These are phyloP conservation scores for Cryptotermes secundus DNA, from an alignment of 1,140 invertebrate genomes.

Conservation along the genomic window DNA sequence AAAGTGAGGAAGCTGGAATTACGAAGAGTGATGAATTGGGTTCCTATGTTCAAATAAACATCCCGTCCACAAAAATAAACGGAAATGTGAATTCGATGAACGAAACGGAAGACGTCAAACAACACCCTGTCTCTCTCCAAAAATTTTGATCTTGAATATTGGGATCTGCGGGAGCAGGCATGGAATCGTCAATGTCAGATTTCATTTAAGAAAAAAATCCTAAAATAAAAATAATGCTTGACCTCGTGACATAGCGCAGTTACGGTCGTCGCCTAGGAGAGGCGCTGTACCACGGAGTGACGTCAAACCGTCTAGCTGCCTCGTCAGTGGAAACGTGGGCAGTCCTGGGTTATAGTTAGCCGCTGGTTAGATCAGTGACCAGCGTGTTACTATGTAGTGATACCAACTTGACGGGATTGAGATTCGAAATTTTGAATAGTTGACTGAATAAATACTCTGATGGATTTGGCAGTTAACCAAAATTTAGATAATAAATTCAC, in stretches of 20 bases:
- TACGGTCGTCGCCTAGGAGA: neutral
- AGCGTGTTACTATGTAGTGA: neutral
- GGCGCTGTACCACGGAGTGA: neutral
- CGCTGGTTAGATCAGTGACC: neutral
- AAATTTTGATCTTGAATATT: neutral
- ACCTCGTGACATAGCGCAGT: neutral
- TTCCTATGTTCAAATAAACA: neutral
- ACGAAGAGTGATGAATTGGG: neutral
- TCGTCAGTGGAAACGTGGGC: neutral
- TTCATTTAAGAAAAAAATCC: neutral
- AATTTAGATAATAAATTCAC: no score
- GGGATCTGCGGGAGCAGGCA: no score
- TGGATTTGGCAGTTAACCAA: no score
- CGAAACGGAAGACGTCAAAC: neutral
- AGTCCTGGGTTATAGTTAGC: conserved; percentile 1
- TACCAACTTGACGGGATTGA: neutral
- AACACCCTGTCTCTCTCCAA: neutral
- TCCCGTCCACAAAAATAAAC: neutral
- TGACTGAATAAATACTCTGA: no score
- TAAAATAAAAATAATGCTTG: neutral
- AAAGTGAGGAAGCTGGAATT: neutral
- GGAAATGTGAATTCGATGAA: neutral
- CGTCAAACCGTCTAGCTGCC: neutral
- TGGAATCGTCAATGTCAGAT: neutral
- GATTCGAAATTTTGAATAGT: no score